Evolutionary conservation across 1,140 invertebrate genomes (phyloP), one percentile per base, ranked within the genome.

Genomic region (Polypedilum pembai): DNA sequence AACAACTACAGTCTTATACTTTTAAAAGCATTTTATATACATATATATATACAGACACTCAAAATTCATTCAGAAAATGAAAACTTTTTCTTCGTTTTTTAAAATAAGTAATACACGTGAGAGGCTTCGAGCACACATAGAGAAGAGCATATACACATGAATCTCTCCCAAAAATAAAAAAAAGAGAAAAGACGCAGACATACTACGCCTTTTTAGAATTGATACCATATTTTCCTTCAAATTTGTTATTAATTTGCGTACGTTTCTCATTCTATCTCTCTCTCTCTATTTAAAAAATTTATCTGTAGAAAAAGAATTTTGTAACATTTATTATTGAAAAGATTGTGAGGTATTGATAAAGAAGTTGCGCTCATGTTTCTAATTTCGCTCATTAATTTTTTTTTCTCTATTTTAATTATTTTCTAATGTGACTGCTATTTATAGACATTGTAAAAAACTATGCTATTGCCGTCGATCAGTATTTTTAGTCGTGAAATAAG

Each of bases 391-490:
- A 56, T 56, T 56, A 56, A 56, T 56, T 56, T 56, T 56, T 56
- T 4, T n/a, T 15, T 56, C 12, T 56, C 24, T 33, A 56, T 15
- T 56, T 56, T 56, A 33, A 33, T 56, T 56, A n/a, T 12, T 15
- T 56, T n/a, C 45, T 56, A 56, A 56, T 56, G 45, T n/a, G 12
- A 4, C 3, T n/a, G 45, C 45, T 56, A 56, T 56, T 56, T 56
- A 56, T 56, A 56, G 45, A 12, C 45, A 56, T n/a, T 56, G 12
- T 56, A 56, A n/a, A 56, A n/a, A 15, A 15, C 3, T 15, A 56
- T 56, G 45, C 45, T 56, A 45, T 15, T 40, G 73, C 75, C 74
- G 75, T 74, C 12, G 63, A 7, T 75, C 8, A 74, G 73, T 73
- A 63, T 66, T 41, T 76, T 33, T 33, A 33, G 24, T 33, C 24